These are phyloP conservation scores for Equus quagga DNA, from an alignment of 2,113 vertebrate species.

Conservation along the genomic window DNA sequence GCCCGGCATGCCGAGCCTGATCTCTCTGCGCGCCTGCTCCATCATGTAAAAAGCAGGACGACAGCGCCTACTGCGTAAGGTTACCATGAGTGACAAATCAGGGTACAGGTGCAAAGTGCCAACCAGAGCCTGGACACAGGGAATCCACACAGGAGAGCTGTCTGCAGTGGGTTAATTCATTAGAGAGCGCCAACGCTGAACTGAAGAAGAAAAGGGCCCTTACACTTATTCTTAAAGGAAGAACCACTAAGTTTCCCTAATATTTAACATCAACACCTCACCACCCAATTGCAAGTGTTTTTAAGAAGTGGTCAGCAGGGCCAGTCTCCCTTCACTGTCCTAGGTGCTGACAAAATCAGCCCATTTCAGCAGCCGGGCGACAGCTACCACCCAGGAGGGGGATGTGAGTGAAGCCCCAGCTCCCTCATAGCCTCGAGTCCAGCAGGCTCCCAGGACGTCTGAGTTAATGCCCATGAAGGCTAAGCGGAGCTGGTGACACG, in stretches of 20 bases:
- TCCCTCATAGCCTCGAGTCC: fast-evolving
- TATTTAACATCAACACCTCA: neutral
- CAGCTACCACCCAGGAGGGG: neutral
- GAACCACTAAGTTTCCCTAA: neutral
- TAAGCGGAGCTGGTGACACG: fast-evolving
- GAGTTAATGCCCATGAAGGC: fast-evolving
- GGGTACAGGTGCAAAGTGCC: neutral
- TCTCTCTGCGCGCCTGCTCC: neutral
- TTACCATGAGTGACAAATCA: fast-evolving
- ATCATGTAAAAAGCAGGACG: neutral
- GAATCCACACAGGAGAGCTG: fast-evolving
- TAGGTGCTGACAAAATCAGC: neutral
- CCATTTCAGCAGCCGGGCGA: neutral
- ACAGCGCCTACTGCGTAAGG: fast-evolving
- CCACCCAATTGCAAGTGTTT: neutral
- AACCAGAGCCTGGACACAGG: fast-evolving
- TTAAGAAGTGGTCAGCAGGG: neutral
- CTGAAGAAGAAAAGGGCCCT: too few relatives aligned
- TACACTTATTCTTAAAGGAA: neutral
- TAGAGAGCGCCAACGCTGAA: fast-evolving
- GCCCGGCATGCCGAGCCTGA: fast-evolving
- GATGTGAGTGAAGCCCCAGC: neutral
- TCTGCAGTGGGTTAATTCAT: fast-evolving
- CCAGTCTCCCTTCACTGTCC: fast-evolving
- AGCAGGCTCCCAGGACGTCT: fast-evolving